Evolutionary conservation across 1,140 invertebrate species (phyloP), one percentile per base, ranked within the genome.

Genomic region (Wasmannia auropunctata): DNA sequence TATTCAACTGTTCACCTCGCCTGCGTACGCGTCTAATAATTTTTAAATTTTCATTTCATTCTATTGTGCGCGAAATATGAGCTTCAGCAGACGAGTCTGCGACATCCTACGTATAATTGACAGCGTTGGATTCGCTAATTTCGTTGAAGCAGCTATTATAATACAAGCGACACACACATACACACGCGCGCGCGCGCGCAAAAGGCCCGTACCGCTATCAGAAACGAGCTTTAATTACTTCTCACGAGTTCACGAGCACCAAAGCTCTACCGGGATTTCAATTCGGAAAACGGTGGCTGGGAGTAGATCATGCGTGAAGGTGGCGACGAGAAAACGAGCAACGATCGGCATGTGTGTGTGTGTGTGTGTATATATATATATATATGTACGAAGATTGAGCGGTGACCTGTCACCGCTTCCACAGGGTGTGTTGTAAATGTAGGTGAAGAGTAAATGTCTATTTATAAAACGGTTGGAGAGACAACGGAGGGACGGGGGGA

Each of bases 361-460:
- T 85, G 28, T 79, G 49, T 86, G 63, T 90, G n/a, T n/a, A n/a
- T n/a, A n/a, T n/a, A n/a, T n/a, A n/a, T n/a, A n/a, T n/a, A n/a
- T n/a, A n/a, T n/a, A n/a, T n/a, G n/a, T 85, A 91, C 92, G 90
- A 91, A 93, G 91, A 94, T 94, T 94, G 94, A 95, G 87, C 93
- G 92, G 93, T 94, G 94, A 94, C 94, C 94, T 94, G 94, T 94
- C 91, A 92, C 92, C 89, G 89, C 89, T 92, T 92, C 88, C 87
- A 87, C 86, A 87, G 91, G 91, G 91, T 91, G 90, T 92, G 91
- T 91, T 93, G 91, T 93, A 92, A 94, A 93, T 94, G 92, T 95
- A 93, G 93, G 93, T 94, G 92, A 94, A 94, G 93, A 94, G 93
- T 94, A 94, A 94, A 92, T 85, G 84, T 92, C 94, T 95, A 95